Base-by-base conservation (phyloP, 2,113 vertebrate genomes). In the Agelaius tricolor region DNA sequence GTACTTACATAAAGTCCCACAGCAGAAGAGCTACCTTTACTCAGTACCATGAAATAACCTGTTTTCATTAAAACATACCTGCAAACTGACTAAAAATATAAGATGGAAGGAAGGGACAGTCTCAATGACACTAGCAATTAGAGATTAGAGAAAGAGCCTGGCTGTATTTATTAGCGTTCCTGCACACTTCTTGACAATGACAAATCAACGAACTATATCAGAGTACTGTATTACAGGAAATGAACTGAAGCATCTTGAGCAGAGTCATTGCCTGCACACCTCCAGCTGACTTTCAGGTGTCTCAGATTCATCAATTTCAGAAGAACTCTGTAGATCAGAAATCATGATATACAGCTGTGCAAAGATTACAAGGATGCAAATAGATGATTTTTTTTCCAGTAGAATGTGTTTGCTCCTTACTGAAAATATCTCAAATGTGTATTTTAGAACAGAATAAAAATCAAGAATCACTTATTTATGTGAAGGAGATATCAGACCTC, bases 341-440 rank as follows among this genome's bases (percentile, higher is more conserved):
- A 92, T 66, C 94, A 78, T 20, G 61, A 96, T 71, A 59, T 83
- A 92, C 52, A 97, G 83, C 86, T 91, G 73, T 65, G 44, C 30
- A 82, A 63, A 91, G 35, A 91, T 95, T 95, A 75, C 37, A 57
- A 85, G 71, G 72, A 96, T 89, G 49, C n/a, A 93, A 96, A 96
- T 85, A 90, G 62, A 84, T 66, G 30, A 11, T 15, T 49, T 61
- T 73, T 94, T 92, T 85, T 93, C 79, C 82, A 80, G 90, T 66
- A 93, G 43, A 93, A 72, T 27, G 35, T 91, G 44, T 78, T 96
- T 78, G 49, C 62, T 96, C 15, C 87, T 92, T 92, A 90, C 83
- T 97, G 66, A 97, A 97, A 96, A 93, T 96, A 97, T 35, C 91
- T 92, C 85, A 63, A 90, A 95, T 90, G 35, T 93, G 71, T 93